Evolutionary conservation across 2,888 invertebrate genomes (phyloP).

Genomic region (Rhimphoctona megacephalus): DNA sequence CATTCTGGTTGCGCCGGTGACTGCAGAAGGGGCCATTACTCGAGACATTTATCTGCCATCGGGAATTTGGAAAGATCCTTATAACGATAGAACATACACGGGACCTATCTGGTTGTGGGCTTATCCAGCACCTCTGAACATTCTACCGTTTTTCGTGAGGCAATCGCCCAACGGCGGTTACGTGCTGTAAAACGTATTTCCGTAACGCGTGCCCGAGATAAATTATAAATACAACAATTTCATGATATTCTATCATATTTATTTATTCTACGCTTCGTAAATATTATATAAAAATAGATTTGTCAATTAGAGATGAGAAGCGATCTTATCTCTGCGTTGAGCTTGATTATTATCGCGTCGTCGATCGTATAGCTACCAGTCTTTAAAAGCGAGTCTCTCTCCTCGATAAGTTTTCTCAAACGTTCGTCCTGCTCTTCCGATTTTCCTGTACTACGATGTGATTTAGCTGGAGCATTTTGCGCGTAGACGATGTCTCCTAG

Average conservation of each 20-base stretch:
- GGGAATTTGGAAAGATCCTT: conserved; percentile 90
- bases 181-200: background rate
- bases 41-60: conserved; percentile 92
- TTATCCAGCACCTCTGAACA: conserved; percentile 89
- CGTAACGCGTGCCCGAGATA: no score
- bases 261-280: background rate
- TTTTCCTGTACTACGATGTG: conserved; percentile 71
- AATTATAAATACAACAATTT: background rate
- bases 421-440: conserved; percentile 85
- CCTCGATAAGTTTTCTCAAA: conserved; percentile 85
- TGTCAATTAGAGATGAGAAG: conserved; percentile 84
- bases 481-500: conserved; percentile 63
- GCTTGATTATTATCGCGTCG: conserved; percentile 85
- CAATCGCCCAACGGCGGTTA: conserved; percentile 37
- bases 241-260: background rate
- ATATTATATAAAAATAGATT: background rate
- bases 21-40: conserved; percentile 87
- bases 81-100: conserved; percentile 80
- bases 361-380: conserved; percentile 85
- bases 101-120: conserved; percentile 89
- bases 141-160: conserved; percentile 89
- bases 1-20: conserved; percentile 92
- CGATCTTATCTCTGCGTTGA: conserved; percentile 86
- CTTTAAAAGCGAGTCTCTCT: conserved; percentile 85
- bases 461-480: conserved; percentile 66